A percentile compares a stretch with the other conserved stretches of the same genome.
Evolutionary conservation across 2,797 vertebrate genomes (phyloP).

Genomic region (Liparis tanakae): DNA sequence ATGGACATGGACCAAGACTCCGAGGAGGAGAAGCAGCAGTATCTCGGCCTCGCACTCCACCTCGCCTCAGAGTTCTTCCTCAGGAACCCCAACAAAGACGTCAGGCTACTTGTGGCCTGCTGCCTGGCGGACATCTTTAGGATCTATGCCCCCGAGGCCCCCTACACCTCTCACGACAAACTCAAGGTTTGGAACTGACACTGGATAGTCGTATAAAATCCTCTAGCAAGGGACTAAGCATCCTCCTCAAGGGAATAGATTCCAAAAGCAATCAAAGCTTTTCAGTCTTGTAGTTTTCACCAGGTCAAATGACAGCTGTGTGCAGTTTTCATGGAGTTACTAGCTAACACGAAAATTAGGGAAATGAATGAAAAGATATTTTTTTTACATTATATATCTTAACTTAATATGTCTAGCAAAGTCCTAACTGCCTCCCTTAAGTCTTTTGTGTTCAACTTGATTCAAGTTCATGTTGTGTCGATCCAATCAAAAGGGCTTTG

Average conservation of each 20-base stretch:
- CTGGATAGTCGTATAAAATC: neutral
- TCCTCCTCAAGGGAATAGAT: neutral
- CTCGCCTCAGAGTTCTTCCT: slow-evolving; percentile 99
- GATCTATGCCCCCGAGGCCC: slow-evolving; percentile 98
- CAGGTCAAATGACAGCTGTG: neutral
- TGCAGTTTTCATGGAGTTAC: neutral
- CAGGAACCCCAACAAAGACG: slow-evolving; percentile 99
- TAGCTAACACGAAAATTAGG: neutral
- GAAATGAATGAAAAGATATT: slow-evolving; percentile 4
- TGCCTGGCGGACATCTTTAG: slow-evolving; percentile 99
- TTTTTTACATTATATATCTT: neutral
- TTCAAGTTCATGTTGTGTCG: neutral
- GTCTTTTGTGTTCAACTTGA: neutral
- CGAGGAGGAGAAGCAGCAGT: slow-evolving; percentile 99
- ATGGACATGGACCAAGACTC: slow-evolving; percentile 99
- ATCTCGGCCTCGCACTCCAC: slow-evolving; percentile 96
- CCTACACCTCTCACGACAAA: slow-evolving; percentile 99
- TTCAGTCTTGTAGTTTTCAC: neutral
- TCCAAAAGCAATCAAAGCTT: neutral
- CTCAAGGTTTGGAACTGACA: slow-evolving; percentile 89
- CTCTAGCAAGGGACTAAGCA: neutral
- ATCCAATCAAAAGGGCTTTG: neutral
- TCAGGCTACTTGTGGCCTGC: slow-evolving; percentile 97
- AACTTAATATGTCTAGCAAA: neutral
- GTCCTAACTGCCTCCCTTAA: neutral